Evolutionary conservation across 2,113 vertebrate species (phyloP).

Genomic region (Emydocephalus ijimae): DNA sequence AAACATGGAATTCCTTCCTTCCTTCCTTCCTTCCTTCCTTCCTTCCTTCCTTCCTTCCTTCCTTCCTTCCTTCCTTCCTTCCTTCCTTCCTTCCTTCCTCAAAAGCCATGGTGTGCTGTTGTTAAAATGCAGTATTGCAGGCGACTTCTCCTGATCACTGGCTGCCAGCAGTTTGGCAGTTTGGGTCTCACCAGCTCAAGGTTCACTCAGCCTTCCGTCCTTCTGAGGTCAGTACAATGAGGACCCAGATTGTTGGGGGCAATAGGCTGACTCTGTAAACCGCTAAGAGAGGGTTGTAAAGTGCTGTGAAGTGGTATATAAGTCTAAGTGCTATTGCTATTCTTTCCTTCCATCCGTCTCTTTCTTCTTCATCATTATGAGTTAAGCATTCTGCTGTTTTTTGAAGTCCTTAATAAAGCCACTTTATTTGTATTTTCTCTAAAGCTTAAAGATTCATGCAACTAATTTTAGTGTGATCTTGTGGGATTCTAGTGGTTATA

Average conservation of each 20-base stretch:
- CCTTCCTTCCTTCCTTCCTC: neutral
- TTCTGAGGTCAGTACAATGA: too few relatives aligned
- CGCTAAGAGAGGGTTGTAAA: too few relatives aligned
- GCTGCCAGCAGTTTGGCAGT: too few relatives aligned
- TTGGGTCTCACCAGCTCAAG: too few relatives aligned
- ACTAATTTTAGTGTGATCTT: neutral
- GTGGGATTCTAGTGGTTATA: neutral
- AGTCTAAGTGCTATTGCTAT: too few relatives aligned
- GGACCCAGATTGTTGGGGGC: too few relatives aligned
- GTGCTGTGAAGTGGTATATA: too few relatives aligned
- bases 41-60: neutral
- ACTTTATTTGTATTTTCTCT: neutral
- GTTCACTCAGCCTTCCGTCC: too few relatives aligned
- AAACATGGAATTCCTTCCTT: neutral
- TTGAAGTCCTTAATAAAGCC: neutral
- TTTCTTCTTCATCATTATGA: neutral
- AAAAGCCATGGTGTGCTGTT: too few relatives aligned
- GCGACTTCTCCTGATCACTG: too few relatives aligned
- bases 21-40: neutral
- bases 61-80: neutral
- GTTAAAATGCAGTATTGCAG: too few relatives aligned
- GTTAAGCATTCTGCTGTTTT: neutral
- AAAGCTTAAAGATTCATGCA: neutral
- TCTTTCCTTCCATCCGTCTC: neutral
- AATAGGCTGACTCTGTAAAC: too few relatives aligned